phyloP scores from a whole-genome alignment of 1,140 invertebrate species.

The Drosophila pallidifrons region DNA sequence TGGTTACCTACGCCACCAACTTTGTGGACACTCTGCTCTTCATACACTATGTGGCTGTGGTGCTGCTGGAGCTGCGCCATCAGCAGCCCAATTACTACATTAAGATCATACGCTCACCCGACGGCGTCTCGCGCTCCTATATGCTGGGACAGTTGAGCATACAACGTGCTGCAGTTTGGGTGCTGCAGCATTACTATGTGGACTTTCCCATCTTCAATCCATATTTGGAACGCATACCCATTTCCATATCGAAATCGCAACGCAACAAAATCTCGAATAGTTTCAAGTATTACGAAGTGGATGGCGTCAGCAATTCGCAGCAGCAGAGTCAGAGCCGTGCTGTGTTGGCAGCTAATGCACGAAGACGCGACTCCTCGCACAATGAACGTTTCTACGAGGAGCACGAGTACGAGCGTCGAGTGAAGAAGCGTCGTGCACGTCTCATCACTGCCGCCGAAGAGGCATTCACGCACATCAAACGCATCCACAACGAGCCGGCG shows the following conservation, averaged over 20 bases:
- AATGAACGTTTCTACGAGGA: slow-evolving; percentile 99
- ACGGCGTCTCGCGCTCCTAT: slow-evolving; percentile 94
- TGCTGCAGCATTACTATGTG: slow-evolving; percentile 97
- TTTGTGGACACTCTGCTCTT: slow-evolving; percentile 97
- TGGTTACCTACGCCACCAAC: slow-evolving; percentile 96
- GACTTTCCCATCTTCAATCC: slow-evolving; percentile 99
- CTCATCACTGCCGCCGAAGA: slow-evolving; percentile 97
- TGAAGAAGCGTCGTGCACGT: slow-evolving; percentile 95
- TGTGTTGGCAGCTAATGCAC: slow-evolving; percentile 89
- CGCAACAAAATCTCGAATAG: slow-evolving; percentile 90
- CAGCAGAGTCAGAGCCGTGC: slow-evolving; percentile 89
- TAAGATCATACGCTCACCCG: slow-evolving; percentile 96
- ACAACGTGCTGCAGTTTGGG: slow-evolving; percentile 96
- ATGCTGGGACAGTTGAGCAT: slow-evolving; percentile 96
- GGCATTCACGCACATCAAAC: slow-evolving; percentile 97
- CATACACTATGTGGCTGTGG: slow-evolving; percentile 97
- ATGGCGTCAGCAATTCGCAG: slow-evolving; percentile 91
- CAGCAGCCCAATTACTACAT: slow-evolving; percentile 95
- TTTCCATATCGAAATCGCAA: slow-evolving; percentile 90
- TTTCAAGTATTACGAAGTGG: slow-evolving; percentile 99
- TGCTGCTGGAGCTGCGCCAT: slow-evolving; percentile 96
- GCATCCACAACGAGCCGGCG: slow-evolving; percentile 89
- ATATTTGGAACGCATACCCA: slow-evolving; percentile 95
- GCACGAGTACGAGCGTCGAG: slow-evolving; percentile 97
- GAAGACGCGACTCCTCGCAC: slow-evolving; percentile 94